phyloP scores from a whole-genome alignment of 2,797 vertebrate genomes.

The Darevskia nairensis region DNA sequence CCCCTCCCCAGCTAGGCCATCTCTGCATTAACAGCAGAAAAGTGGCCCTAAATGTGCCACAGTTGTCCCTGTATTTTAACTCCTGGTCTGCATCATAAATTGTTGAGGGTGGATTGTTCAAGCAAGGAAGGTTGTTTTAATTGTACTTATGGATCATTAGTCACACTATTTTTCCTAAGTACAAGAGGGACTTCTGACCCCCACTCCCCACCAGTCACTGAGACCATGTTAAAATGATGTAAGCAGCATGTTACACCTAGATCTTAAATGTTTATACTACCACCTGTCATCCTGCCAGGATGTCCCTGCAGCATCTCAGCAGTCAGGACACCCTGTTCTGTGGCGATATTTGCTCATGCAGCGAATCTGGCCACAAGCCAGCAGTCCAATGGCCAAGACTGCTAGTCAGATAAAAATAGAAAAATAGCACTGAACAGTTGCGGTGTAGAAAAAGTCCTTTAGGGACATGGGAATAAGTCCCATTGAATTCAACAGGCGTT shows the following conservation, averaged over 20 bases:
- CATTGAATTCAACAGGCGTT: too few species aligned
- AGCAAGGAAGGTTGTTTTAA: background rate
- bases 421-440: background rate
- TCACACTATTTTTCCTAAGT: background rate
- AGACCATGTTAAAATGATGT: background rate
- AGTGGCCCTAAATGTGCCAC: background rate
- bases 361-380: background rate
- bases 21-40: background rate
- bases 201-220: background rate
- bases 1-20: background rate
- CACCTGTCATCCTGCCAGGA: background rate
- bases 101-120: background rate
- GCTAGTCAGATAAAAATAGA: background rate
- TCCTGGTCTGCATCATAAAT: background rate
- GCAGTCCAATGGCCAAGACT: background rate
- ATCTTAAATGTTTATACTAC: background rate
- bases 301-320: background rate
- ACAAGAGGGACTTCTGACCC: background rate
- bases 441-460: background rate
- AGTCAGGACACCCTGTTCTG: background rate
- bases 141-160: background rate
- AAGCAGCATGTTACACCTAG: background rate
- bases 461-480: background rate
- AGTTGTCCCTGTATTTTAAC: background rate
- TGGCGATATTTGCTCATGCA: background rate